These are phyloP conservation scores for Phyto melanocephala DNA, from an alignment of 2,888 invertebrate species.

Conservation along the genomic window DNA sequence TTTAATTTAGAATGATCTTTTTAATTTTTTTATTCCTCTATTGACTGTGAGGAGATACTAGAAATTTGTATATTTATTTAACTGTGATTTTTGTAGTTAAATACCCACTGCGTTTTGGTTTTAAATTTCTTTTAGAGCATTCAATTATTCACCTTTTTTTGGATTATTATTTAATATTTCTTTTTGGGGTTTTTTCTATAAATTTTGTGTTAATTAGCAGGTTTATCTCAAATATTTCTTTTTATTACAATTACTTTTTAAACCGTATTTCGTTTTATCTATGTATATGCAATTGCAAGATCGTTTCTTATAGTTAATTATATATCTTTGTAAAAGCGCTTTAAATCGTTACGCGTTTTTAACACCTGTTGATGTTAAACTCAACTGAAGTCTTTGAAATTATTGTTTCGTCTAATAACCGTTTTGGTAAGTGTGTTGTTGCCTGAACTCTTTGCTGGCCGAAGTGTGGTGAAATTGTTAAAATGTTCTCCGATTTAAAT, in stretches of 20 bases:
- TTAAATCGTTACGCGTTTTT: constrained; percentile 68
- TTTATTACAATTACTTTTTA: constrained; percentile 36
- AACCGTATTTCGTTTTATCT: constrained; percentile 51
- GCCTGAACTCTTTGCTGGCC: constrained; percentile 24
- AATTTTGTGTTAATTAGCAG: constrained; percentile 15
- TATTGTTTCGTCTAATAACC: constrained; percentile 65
- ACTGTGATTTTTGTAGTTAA: not conserved
- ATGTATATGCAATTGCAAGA: constrained; percentile 40
- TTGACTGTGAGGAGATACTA: not conserved
- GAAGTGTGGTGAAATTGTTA: constrained; percentile 47
- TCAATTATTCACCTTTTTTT: constrained; percentile 33
- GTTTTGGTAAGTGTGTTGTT: constrained; percentile 55
- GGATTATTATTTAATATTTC: not conserved
- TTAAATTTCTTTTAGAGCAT: not conserved
- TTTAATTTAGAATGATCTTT: not conserved
- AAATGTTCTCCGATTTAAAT: constrained; percentile 13
- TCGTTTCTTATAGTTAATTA: constrained; percentile 55
- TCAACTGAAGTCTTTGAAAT: constrained; percentile 69
- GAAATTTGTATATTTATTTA: not conserved
- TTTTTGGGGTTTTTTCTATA: not conserved
- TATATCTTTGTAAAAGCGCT: constrained; percentile 45
- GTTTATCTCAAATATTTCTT: constrained; percentile 20
- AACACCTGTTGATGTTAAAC: constrained; percentile 72
- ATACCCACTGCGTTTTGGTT: not conserved
- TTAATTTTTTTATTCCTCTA: constrained; percentile 25